Conservation (phyloP, 2,113 vertebrate species). For the Cottus gobio region DNA sequence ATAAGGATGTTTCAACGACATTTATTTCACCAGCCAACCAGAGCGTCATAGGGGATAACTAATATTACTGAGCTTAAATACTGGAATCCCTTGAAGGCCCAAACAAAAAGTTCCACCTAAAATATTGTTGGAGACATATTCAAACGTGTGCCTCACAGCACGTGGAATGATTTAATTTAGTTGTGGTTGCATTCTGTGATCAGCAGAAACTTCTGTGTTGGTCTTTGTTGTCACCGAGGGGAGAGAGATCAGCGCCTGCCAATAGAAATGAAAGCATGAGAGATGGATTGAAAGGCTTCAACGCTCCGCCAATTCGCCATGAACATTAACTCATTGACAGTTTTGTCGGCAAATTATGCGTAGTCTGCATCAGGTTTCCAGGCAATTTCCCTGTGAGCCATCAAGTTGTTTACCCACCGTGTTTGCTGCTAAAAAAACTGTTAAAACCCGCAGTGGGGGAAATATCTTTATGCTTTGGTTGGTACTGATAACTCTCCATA, state of each 20-base stretch:
- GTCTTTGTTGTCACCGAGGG: constrained; percentile 55
- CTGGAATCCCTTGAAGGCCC: neutral
- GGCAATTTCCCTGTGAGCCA: constrained; percentile 66
- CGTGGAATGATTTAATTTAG: constrained; percentile 15
- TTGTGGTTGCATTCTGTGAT: constrained; percentile 18
- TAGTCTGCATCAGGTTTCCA: constrained; percentile 53
- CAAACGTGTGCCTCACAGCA: constrained; percentile 22
- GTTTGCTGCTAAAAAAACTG: constrained; percentile 20
- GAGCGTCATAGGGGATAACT: neutral
- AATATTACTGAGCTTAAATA: neutral
- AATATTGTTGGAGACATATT: constrained; percentile 11
- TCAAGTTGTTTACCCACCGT: constrained; percentile 62
- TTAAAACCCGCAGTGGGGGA: constrained; percentile 21
- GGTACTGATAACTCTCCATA: constrained; percentile 10
- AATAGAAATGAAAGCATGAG: constrained; percentile 63
- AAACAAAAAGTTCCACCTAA: constrained; percentile 1
- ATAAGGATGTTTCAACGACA: neutral
- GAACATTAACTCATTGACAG: constrained; percentile 73
- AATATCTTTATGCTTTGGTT: constrained; percentile 31
- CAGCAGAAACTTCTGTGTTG: constrained; percentile 27
- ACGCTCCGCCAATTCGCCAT: constrained; percentile 58
- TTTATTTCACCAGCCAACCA: neutral
- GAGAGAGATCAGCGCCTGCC: constrained; percentile 53
- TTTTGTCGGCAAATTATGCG: constrained; percentile 73
- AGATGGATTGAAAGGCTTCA: constrained; percentile 58